A percentile compares a stretch with the other conserved stretches of the same genome.
These are phyloP conservation scores for Diuraphis noxia DNA, from an alignment of 1,140 invertebrate genomes.

Conservation along the genomic window DNA sequence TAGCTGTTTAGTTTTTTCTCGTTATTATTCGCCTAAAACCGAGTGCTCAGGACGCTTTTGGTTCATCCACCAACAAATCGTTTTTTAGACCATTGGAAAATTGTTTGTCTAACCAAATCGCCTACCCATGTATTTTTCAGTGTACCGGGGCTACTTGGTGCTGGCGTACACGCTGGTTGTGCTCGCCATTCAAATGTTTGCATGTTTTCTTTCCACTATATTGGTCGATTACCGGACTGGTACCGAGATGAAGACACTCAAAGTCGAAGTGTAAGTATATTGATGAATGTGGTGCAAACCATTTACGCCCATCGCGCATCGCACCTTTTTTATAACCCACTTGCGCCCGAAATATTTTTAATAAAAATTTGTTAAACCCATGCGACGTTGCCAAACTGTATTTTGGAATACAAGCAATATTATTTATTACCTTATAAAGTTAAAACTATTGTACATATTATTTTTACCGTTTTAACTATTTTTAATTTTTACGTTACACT, in stretches of 20 bases:
- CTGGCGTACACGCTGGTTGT: conserved; percentile 96
- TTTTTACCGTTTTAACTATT: too few species aligned
- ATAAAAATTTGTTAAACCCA: too few species aligned
- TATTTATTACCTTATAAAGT: too few species aligned
- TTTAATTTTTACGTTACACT: too few species aligned
- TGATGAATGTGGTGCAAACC: too few species aligned
- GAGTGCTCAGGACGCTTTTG: too few species aligned
- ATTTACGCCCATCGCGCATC: too few species aligned
- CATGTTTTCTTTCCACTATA: conserved; percentile 94
- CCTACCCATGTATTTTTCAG: conserved; percentile 85
- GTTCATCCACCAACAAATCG: not conserved
- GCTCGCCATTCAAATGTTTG: conserved; percentile 89
- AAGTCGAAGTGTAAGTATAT: conserved; percentile 88
- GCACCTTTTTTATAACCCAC: too few species aligned
- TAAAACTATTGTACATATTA: too few species aligned
- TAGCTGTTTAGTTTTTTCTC: not conserved
- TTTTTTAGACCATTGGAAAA: not conserved
- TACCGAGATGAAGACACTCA: conserved; percentile 84
- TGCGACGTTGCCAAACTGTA: too few species aligned
- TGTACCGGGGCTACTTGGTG: conserved; percentile 91
- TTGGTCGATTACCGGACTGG: conserved; percentile 86
- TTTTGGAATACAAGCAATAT: too few species aligned
- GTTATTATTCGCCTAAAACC: not conserved
- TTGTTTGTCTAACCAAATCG: not conserved
- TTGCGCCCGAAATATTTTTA: too few species aligned